Evolutionary conservation across 2,888 invertebrate genomes (phyloP).

Genomic region (Alsophila aescularia): DNA sequence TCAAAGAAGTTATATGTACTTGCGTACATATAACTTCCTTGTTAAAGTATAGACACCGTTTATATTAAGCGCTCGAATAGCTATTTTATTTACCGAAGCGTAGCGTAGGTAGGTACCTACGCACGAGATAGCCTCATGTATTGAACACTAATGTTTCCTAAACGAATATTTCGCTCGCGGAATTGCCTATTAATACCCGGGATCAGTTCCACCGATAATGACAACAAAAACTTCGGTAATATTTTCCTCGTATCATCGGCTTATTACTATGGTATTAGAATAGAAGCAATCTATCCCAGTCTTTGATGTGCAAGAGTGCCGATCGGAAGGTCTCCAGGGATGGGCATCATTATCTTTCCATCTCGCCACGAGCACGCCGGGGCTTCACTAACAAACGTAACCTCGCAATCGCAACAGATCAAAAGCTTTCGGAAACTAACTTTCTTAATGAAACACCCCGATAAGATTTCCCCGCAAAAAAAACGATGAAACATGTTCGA

Average conservation of each 20-base stretch:
- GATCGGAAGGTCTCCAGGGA: conserved; percentile 20
- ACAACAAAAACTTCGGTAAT: conserved; percentile 32
- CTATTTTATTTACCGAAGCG: too few relatives aligned
- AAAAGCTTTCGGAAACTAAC: conserved; percentile 17
- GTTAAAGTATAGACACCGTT: too few relatives aligned
- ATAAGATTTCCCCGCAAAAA: conserved; percentile 9
- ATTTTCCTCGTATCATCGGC: conserved; percentile 30
- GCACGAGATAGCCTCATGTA: conserved; percentile 4
- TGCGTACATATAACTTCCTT: too few relatives aligned
- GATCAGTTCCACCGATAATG: conserved; percentile 27
- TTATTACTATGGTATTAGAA: conserved; percentile 31
- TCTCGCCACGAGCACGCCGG: conserved; percentile 17
- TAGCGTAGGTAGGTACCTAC: too few relatives aligned
- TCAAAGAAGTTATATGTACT: too few relatives aligned
- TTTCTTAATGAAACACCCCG: conserved; percentile 29
- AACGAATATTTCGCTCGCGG: conserved; percentile 20
- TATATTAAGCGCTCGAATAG: too few relatives aligned
- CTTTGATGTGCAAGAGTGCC: conserved; percentile 20
- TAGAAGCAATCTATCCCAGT: conserved; percentile 27
- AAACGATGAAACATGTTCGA: background rate
- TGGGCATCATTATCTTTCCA: conserved; percentile 32
- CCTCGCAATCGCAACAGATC: conserved; percentile 11
- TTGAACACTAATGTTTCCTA: conserved; percentile 22
- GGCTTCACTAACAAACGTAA: conserved; percentile 18
- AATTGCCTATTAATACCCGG: conserved; percentile 32